Evolutionary conservation across 2,888 invertebrate species (phyloP).

Genomic region (Hipparchia semele): DNA sequence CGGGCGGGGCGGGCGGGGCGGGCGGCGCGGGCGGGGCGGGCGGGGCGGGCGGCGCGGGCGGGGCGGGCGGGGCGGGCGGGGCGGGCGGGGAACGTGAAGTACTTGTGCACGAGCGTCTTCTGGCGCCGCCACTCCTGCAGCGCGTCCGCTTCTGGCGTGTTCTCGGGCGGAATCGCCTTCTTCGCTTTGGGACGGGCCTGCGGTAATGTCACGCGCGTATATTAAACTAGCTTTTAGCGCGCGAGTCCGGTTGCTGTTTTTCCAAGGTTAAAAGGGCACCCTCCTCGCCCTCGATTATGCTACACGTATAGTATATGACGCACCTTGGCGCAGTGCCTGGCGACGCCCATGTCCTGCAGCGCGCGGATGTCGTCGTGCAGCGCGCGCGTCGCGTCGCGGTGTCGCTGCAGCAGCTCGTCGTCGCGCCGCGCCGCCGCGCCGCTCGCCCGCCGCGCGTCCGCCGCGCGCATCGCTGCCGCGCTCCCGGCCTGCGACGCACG

Average conservation of each 20-base stretch:
- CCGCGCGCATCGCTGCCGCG: background rate
- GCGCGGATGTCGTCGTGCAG: background rate
- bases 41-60: too few species aligned
- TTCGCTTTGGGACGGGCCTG: too few species aligned
- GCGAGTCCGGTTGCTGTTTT: too few species aligned
- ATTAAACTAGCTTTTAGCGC: too few species aligned
- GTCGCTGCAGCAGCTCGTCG: background rate
- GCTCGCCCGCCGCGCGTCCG: background rate
- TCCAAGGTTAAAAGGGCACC: too few species aligned
- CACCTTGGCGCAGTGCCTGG: background rate
- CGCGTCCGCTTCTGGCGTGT: background rate
- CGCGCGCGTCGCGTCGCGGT: background rate
- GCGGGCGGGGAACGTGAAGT: conserved; percentile 17
- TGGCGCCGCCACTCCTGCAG: conserved; percentile 30
- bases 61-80: background rate
- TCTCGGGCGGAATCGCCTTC: background rate
- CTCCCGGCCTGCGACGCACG: background rate
- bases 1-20: too few species aligned
- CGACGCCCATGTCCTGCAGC: background rate
- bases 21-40: too few species aligned
- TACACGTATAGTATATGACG: too few species aligned
- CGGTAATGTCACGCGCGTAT: too few species aligned
- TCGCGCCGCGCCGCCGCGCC: background rate
- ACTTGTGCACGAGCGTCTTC: conserved; percentile 22
- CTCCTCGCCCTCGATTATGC: too few species aligned